These are phyloP conservation scores for Crossaster papposus DNA, from an alignment of 53 echinoderm and acorn worm species.

Conservation along the genomic window DNA sequence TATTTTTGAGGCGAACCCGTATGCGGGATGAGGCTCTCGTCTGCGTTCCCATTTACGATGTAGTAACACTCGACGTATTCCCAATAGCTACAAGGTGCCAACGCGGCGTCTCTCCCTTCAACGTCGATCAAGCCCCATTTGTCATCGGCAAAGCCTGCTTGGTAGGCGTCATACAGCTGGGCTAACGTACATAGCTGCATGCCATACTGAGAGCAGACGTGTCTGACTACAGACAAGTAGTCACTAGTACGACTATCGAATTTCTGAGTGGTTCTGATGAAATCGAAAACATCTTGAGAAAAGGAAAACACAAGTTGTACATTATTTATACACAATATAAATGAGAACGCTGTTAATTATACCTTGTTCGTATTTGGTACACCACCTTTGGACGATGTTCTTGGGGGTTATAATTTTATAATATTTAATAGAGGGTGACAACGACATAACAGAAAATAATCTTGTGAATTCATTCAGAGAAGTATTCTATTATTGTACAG, in stretches of 20 bases:
- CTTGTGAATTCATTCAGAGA: too few relatives aligned
- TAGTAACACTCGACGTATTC: not conserved
- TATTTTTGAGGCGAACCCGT: not conserved
- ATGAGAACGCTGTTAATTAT: too few relatives aligned
- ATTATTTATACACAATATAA: too few relatives aligned
- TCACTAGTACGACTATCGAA: not conserved
- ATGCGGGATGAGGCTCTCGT: not conserved
- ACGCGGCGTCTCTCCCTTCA: not conserved
- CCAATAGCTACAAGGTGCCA: not conserved
- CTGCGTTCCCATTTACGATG: not conserved
- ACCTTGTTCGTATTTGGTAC: too few relatives aligned
- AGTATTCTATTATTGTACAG: too few relatives aligned
- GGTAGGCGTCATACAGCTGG: conserved; percentile 14
- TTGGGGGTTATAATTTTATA: too few relatives aligned
- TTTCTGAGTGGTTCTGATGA: not conserved
- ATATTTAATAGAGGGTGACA: too few relatives aligned
- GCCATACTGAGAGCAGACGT: not conserved
- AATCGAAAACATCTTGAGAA: not conserved
- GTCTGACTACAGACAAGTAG: conserved; percentile 4
- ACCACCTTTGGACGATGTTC: too few relatives aligned
- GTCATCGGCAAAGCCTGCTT: not conserved
- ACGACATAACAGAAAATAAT: too few relatives aligned
- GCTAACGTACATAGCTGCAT: not conserved
- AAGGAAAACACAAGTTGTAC: not conserved
- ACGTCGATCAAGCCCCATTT: conserved; percentile 3